Base-by-base conservation (phyloP, 92 coral and sea anemone genomes). In the Epizoanthus ramosus region DNA sequence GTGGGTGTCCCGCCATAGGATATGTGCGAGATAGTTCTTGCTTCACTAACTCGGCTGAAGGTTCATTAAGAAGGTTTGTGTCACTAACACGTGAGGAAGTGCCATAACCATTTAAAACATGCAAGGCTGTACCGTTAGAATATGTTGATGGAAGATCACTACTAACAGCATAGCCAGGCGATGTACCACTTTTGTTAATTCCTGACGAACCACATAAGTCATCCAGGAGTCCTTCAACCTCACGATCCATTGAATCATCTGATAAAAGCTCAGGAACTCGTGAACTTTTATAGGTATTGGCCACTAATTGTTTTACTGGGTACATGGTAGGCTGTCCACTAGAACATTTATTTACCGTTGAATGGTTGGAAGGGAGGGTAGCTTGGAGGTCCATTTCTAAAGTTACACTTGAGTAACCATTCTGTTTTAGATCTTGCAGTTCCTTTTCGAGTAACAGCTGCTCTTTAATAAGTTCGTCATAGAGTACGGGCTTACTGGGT, bases 381-480 rank as follows among this genome's bases (percentile, higher is more conserved):
- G 39, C 39, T 67, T 4, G 45, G 13, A 15, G 12, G 21, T 67
- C 47, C 1, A 19, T 67, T 39, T 60, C 59, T 50, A 19, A 77
- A 43, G 41, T 71, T 24, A 72, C 75, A 60, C 63, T 63, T 18
- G 59, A 23, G 24, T 68, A 60, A 50, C 90, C 69, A 57, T 64
- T 75, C 64, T 71, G 56, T 79, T 83, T 83, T n/a, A 93, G 82
- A 16, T 87, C 86, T 41, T 79, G 57, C 33, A 95, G 84, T 81
- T 95, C 98, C 69, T 83, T 81, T 75, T 95, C 98, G 63, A 95
- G 94, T 15, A 81, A 61, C 57, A 79, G 74, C 73, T 95, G 95
- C 66, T 95, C 98, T 75, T 90, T 79, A 84, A 57, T 59, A 88
- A 81, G 63, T 67, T 47, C 31, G 37, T 54, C 84, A 80, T 61